phyloP scores from a whole-genome alignment of 2,888 invertebrate genomes.

The Ochropleura leucogaster region DNA sequence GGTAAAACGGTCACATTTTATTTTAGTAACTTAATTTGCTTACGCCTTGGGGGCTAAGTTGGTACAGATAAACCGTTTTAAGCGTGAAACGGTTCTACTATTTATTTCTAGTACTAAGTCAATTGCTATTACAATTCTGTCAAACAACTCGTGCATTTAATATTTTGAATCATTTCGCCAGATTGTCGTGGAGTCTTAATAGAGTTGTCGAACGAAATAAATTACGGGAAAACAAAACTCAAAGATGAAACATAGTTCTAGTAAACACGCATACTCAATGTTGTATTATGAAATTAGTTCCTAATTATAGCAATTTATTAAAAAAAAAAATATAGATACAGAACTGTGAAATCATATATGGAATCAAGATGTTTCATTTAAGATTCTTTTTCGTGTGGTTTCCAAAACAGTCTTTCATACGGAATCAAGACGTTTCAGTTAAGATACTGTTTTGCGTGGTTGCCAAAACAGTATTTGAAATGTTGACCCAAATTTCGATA shows the following conservation, averaged over 20 bases:
- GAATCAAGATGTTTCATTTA: not conserved
- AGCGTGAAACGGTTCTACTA: conserved; percentile 17
- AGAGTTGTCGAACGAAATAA: conserved; percentile 14
- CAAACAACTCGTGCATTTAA: conserved; percentile 15
- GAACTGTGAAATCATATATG: not conserved
- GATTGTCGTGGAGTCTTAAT: conserved; percentile 16
- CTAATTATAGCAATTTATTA: not conserved
- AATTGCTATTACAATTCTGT: conserved; percentile 48
- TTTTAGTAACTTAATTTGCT: conserved; percentile 60
- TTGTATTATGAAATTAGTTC: not conserved
- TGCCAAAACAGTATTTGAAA: not conserved
- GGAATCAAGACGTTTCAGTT: not conserved
- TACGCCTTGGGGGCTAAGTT: conserved; percentile 31
- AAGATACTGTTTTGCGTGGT: not conserved
- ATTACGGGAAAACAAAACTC: not conserved
- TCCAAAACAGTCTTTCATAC: no score
- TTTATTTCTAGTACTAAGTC: conserved; percentile 54
- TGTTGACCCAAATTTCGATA: not conserved
- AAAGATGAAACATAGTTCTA: conserved; percentile 1
- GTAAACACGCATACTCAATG: not conserved
- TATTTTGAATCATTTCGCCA: conserved; percentile 21
- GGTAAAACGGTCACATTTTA: conserved; percentile 48
- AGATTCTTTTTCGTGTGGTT: not conserved
- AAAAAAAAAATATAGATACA: not conserved
- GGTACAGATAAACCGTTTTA: conserved; percentile 24